Percentiles rank a stretch among this genome's conserved stretches.
These are phyloP conservation scores for Steatornis caripensis DNA, from an alignment of 2,113 vertebrate genomes.

Conservation along the genomic window DNA sequence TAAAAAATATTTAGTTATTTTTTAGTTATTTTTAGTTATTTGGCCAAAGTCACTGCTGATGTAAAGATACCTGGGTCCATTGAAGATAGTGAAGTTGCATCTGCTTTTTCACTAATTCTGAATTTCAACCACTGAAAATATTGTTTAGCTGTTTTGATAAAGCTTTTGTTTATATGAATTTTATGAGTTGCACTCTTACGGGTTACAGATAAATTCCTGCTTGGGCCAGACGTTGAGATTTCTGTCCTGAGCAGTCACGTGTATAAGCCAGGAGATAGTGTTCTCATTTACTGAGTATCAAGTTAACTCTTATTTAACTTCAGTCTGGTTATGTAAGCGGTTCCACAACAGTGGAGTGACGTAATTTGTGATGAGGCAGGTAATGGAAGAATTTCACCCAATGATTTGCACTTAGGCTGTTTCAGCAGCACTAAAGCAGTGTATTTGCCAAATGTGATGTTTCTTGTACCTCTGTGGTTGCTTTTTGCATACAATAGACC, in stretches of 20 bases:
- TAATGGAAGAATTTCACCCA: neutral
- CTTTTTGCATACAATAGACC: neutral
- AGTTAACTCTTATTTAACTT: neutral
- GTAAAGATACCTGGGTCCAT: neutral
- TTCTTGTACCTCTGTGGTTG: neutral
- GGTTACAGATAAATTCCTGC: neutral
- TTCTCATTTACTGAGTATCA: neutral
- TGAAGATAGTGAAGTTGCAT: neutral
- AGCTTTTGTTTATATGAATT: neutral
- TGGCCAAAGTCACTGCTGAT: neutral
- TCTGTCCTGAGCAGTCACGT: rapidly evolving
- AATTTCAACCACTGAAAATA: neutral
- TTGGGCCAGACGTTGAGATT: neutral
- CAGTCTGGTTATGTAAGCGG: neutral
- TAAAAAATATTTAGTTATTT: neutral
- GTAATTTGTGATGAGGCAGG: neutral
- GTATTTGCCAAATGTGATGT: neutral
- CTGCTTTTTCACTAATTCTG: neutral
- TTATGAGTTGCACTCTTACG: neutral
- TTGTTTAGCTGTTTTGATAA: neutral
- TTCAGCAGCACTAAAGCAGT: neutral
- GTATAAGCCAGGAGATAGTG: neutral
- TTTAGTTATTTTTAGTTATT: too few species aligned
- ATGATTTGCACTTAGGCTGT: neutral
- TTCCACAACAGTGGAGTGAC: neutral